These are phyloP conservation scores for Oophaga pumilio DNA, from an alignment of 2,113 vertebrate species.

Conservation along the genomic window DNA sequence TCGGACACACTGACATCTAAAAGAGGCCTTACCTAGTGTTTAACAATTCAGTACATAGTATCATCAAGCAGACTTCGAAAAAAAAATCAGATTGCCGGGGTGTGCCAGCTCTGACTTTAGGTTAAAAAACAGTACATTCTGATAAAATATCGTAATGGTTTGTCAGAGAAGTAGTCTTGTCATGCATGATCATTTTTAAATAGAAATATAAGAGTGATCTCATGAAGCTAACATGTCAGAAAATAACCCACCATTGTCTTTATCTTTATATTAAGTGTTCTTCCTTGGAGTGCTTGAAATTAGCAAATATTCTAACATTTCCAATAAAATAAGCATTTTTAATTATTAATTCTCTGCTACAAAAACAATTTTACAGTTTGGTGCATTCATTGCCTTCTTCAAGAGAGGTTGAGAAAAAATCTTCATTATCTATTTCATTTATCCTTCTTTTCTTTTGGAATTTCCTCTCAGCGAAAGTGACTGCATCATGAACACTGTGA, in stretches of 20 bases:
- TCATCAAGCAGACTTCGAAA: too few relatives aligned
- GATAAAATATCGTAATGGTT: too few relatives aligned
- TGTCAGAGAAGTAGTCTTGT: neutral
- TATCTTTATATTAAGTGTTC: neutral
- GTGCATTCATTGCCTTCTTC: neutral
- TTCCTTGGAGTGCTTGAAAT: neutral
- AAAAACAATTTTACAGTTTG: neutral
- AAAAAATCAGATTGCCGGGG: too few relatives aligned
- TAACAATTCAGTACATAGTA: too few relatives aligned
- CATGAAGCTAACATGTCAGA: neutral
- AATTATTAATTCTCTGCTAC: neutral
- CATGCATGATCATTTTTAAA: neutral
- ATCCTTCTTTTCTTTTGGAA: neutral
- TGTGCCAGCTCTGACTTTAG: too few relatives aligned
- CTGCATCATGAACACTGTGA: conserved; percentile 65
- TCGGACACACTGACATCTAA: too few relatives aligned
- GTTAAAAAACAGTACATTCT: too few relatives aligned
- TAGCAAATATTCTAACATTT: neutral
- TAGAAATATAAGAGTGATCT: neutral
- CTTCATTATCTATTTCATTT: neutral
- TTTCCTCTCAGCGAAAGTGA: conserved; percentile 60
- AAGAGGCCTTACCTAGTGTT: too few relatives aligned
- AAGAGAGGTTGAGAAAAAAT: neutral
- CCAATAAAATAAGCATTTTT: neutral
- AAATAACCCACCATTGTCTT: neutral